Evolutionary conservation across 2,113 vertebrate genomes (phyloP).

Genomic region (Tamias sibiricus): DNA sequence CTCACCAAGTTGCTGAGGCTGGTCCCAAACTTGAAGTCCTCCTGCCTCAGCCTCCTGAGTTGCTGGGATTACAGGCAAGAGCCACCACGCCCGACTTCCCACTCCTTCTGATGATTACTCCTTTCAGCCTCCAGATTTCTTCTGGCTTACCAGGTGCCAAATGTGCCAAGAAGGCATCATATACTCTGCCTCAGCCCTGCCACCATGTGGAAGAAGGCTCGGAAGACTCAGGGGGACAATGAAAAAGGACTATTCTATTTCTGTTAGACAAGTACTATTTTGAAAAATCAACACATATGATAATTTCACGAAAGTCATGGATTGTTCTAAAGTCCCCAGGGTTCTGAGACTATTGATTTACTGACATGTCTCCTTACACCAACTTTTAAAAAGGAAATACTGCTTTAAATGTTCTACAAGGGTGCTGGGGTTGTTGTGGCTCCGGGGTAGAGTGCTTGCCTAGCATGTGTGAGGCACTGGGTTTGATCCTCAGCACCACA

Average conservation of each 20-base stretch:
- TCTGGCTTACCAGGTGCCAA: not conserved
- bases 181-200: too few species aligned
- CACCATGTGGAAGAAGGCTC: not conserved
- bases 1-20: too few species aligned
- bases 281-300: slow-evolving; percentile 44
- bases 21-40: too few species aligned
- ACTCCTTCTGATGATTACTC: not conserved
- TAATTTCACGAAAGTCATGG: slow-evolving; percentile 4
- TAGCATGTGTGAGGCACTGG: too few species aligned
- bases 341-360: not conserved
- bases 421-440: too few species aligned
- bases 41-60: too few species aligned
- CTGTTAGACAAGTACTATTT: not conserved
- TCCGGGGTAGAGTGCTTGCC: too few species aligned
- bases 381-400: slow-evolving; percentile 19
- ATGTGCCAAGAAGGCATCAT: not conserved
- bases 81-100: not conserved
- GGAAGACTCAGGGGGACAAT: not conserved
- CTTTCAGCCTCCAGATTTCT: not conserved
- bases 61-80: too few species aligned
- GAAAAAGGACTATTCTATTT: not conserved
- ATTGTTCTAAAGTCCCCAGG: not conserved
- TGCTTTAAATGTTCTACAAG: not conserved
- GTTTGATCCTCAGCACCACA: too few species aligned
- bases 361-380: not conserved